phyloP scores from a whole-genome alignment of 2,888 invertebrate genomes.

The Cecidostiba fungosa region DNA sequence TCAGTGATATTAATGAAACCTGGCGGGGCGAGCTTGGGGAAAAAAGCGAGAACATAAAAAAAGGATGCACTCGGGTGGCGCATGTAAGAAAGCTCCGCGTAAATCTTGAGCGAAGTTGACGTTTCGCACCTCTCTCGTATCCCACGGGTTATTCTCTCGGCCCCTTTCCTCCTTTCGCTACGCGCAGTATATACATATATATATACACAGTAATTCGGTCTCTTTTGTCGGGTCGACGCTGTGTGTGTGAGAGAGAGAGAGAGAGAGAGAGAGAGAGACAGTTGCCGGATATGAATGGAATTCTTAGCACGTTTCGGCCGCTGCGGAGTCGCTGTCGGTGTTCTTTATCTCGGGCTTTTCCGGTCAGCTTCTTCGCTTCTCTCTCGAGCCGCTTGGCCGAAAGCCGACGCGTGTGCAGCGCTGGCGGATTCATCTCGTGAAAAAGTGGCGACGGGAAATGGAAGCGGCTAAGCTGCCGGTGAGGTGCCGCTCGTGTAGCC shows the following conservation, averaged over 20 bases:
- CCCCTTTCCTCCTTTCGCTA: background rate
- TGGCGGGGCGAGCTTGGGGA: background rate
- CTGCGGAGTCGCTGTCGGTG: background rate
- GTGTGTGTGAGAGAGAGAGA: background rate
- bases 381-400: background rate
- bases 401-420: background rate
- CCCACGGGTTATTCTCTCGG: background rate
- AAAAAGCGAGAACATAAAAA: background rate
- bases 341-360: constrained; percentile 57
- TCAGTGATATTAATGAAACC: constrained; percentile 55
- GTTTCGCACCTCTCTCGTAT: constrained; percentile 28
- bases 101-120: constrained; percentile 58
- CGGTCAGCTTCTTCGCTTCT: constrained; percentile 41
- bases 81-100: constrained; percentile 39
- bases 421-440: constrained; percentile 10
- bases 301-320: constrained; percentile 54
- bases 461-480: background rate
- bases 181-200: too few species aligned
- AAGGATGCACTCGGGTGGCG: constrained; percentile 1
- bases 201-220: constrained; percentile 49
- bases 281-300: constrained; percentile 42
- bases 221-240: constrained; percentile 15
- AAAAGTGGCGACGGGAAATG: constrained; percentile 16
- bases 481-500: background rate
- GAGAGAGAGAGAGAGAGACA: background rate